These are phyloP conservation scores for Glossophaga mutica DNA, from an alignment of 2,797 vertebrate species.

Conservation along the genomic window DNA sequence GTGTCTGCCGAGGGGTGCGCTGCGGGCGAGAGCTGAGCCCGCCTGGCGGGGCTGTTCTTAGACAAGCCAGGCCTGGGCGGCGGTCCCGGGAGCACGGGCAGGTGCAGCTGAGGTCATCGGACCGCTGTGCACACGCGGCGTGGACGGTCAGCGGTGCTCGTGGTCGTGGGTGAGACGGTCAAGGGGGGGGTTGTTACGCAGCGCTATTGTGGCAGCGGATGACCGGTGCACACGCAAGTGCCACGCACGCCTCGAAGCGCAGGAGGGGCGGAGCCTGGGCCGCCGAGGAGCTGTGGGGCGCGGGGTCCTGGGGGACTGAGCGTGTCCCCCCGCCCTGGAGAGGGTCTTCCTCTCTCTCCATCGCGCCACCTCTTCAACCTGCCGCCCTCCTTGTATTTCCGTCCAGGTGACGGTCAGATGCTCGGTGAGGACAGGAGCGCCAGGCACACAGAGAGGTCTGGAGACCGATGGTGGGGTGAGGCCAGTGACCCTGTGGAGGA, in stretches of 20 bases:
- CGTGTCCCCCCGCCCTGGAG: neutral
- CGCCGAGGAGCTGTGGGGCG: too few species aligned
- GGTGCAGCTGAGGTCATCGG: too few species aligned
- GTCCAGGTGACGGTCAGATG: neutral
- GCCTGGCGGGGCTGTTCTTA: rapidly evolving
- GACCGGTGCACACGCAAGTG: rapidly evolving
- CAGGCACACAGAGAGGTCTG: neutral
- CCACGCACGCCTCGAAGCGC: too few species aligned
- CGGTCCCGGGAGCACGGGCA: neutral
- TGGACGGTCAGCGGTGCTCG: too few species aligned
- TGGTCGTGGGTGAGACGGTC: neutral
- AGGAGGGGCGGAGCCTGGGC: too few species aligned
- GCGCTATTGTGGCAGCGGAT: rapidly evolving
- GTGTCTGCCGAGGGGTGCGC: neutral
- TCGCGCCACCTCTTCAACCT: too few species aligned
- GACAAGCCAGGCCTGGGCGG: rapidly evolving
- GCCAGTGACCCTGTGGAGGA: neutral
- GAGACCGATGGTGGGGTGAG: neutral
- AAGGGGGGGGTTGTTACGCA: rapidly evolving
- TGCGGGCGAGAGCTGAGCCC: neutral
- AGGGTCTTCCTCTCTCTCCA: rapidly evolving
- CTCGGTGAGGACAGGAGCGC: neutral
- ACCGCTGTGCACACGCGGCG: rapidly evolving
- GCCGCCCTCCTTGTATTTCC: neutral
- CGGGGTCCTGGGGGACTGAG: neutral